Evolutionary conservation across 2,113 vertebrate genomes (phyloP).

Genomic region (Calyptommatus sinebrachiatus): DNA sequence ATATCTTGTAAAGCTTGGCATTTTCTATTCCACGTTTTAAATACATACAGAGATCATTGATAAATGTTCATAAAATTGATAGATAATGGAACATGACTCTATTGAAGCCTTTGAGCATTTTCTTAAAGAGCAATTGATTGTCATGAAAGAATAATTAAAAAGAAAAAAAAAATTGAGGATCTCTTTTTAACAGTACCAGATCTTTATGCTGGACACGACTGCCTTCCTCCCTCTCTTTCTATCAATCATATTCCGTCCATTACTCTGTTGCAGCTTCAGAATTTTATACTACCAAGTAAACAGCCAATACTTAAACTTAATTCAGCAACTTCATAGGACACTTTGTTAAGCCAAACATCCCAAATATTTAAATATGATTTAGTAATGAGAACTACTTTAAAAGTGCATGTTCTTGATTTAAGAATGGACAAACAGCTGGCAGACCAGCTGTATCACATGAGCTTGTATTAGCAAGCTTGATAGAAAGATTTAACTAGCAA

Average conservation of each 20-base stretch:
- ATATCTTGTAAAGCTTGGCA: neutral
- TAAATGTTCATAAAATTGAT: conserved; percentile 30
- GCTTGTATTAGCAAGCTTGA: conserved; percentile 45
- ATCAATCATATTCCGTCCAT: conserved; percentile 16
- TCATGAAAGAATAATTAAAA: conserved; percentile 45
- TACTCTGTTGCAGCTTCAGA: conserved; percentile 50
- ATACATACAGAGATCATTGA: neutral
- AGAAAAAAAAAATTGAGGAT: conserved; percentile 52
- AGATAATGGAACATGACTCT: conserved; percentile 23
- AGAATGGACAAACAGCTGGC: conserved; percentile 52
- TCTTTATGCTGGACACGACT: conserved; percentile 31
- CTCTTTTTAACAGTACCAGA: conserved; percentile 36
- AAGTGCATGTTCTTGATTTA: conserved; percentile 47
- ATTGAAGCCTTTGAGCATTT: conserved; percentile 16
- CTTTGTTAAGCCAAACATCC: conserved; percentile 54
- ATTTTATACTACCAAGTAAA: conserved; percentile 49
- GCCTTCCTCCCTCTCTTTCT: neutral
- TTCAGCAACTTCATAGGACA: conserved; percentile 39
- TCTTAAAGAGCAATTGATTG: conserved; percentile 55
- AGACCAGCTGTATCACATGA: conserved; percentile 49
- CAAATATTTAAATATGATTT: conserved; percentile 40
- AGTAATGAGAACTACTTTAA: conserved; percentile 55
- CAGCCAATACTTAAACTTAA: conserved; percentile 38
- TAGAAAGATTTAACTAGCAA: conserved; percentile 42
- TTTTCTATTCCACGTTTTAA: conserved; percentile 16